phyloP scores from a whole-genome alignment of 92 coral and sea anemone species.

The Plumapathes pennacea region DNA sequence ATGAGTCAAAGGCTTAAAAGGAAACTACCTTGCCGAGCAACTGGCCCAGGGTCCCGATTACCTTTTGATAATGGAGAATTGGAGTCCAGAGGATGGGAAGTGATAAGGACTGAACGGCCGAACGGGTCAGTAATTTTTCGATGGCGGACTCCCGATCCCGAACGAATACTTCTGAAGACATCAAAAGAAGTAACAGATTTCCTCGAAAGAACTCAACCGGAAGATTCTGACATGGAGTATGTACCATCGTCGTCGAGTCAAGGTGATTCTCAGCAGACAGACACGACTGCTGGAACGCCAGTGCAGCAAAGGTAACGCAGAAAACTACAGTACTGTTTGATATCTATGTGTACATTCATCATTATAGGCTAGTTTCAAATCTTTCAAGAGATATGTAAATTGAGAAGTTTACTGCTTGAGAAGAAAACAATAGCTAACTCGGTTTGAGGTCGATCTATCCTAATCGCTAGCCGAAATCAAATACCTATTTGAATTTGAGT shows the following conservation, averaged over 20 bases:
- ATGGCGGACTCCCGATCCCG: constrained; percentile 2
- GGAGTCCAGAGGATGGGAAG: constrained; percentile 4
- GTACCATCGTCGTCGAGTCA: background rate
- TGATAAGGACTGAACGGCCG: background rate
- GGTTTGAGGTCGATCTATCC: too few species aligned
- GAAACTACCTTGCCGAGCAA: background rate
- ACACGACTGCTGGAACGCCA: constrained; percentile 5
- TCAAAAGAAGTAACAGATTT: constrained; percentile 3
- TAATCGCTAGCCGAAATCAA: too few species aligned
- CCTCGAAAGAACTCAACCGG: background rate
- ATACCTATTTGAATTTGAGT: too few species aligned
- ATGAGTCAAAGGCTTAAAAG: background rate
- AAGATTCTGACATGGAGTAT: background rate
- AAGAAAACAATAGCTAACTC: too few species aligned
- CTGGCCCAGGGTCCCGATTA: background rate
- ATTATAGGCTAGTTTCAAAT: too few species aligned
- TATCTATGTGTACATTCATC: background rate
- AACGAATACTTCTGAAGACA: constrained; percentile 3
- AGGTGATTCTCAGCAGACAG: background rate
- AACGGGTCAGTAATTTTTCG: constrained; percentile 4
- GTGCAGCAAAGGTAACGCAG: background rate
- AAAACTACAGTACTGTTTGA: background rate
- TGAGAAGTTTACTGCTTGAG: too few species aligned
- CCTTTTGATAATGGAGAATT: constrained; percentile 1
- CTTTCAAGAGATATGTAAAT: too few species aligned